These are phyloP conservation scores for Epinotia brunnichana DNA, from an alignment of 2,888 invertebrate genomes.

Conservation along the genomic window DNA sequence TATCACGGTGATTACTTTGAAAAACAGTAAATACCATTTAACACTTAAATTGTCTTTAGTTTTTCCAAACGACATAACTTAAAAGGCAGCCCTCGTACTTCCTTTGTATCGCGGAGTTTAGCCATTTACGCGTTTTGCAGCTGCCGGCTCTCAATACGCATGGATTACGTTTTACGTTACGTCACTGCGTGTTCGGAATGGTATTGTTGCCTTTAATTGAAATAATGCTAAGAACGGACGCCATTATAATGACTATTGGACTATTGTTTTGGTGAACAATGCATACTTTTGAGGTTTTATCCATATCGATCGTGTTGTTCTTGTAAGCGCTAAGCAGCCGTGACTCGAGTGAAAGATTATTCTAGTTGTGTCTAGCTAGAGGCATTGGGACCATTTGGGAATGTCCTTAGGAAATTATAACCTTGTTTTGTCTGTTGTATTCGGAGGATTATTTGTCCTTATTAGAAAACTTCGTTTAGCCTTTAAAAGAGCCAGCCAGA, in stretches of 20 bases:
- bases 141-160: slow-evolving; percentile 21
- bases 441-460: too few species aligned
- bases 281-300: slow-evolving; percentile 21
- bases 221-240: slow-evolving; percentile 6
- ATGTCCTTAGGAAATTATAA: too few species aligned
- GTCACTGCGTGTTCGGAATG: slow-evolving; percentile 26
- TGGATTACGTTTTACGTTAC: slow-evolving; percentile 30
- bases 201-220: slow-evolving; percentile 17
- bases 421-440: too few species aligned
- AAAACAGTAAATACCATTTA: too few species aligned
- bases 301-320: slow-evolving; percentile 16
- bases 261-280: slow-evolving; percentile 37
- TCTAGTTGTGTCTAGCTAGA: not conserved
- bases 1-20: too few species aligned
- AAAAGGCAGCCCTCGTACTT: too few species aligned
- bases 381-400: not conserved
- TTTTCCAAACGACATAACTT: too few species aligned
- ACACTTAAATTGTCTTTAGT: too few species aligned
- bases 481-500: too few species aligned
- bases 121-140: slow-evolving; percentile 39
- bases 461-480: too few species aligned
- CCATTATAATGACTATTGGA: slow-evolving; percentile 9
- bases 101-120: slow-evolving; percentile 34
- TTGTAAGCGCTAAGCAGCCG: not conserved
- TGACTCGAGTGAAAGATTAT: not conserved